These are phyloP conservation scores for Phalera bucephala DNA, from an alignment of 2,888 invertebrate species.

Conservation along the genomic window DNA sequence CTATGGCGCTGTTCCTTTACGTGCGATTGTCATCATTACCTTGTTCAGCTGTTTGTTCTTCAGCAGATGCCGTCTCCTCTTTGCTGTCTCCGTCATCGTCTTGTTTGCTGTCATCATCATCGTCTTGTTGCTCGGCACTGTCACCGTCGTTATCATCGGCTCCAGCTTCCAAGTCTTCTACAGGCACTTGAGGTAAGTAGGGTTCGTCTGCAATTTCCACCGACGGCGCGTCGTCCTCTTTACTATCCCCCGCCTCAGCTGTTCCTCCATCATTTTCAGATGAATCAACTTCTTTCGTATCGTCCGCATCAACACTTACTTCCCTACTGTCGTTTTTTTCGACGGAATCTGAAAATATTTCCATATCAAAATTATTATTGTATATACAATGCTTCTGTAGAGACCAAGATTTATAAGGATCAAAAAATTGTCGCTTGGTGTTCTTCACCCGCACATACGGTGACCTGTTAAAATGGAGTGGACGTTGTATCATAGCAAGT, in stretches of 20 bases:
- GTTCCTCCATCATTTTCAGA: constrained; percentile 60
- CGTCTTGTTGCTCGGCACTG: constrained; percentile 57
- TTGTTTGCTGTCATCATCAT: constrained; percentile 24
- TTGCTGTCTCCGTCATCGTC: constrained; percentile 49
- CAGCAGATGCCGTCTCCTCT: constrained; percentile 68
- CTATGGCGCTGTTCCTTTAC: no score
- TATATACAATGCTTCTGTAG: no score
- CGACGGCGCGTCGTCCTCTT: constrained; percentile 62
- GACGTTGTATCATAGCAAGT: no score
- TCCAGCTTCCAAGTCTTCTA: constrained; percentile 62
- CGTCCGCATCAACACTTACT: constrained; percentile 63
- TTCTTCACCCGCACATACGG: no score
- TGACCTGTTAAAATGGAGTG: no score
- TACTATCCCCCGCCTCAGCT: constrained; percentile 44
- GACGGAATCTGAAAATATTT: constrained; percentile 61
- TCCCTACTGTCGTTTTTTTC: constrained; percentile 80
- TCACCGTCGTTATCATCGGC: constrained; percentile 50
- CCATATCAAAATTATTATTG: no score
- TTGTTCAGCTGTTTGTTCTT: constrained; percentile 70
- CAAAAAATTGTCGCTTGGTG: no score
- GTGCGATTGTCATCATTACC: no score
- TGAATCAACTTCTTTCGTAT: constrained; percentile 69
- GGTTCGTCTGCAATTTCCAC: constrained; percentile 78
- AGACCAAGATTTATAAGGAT: no score
- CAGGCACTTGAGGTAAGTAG: constrained; percentile 69